Evolutionary conservation across 2,797 vertebrate species (phyloP), one percentile per base, ranked within the genome.

Genomic region (Aplochiton taeniatus): DNA sequence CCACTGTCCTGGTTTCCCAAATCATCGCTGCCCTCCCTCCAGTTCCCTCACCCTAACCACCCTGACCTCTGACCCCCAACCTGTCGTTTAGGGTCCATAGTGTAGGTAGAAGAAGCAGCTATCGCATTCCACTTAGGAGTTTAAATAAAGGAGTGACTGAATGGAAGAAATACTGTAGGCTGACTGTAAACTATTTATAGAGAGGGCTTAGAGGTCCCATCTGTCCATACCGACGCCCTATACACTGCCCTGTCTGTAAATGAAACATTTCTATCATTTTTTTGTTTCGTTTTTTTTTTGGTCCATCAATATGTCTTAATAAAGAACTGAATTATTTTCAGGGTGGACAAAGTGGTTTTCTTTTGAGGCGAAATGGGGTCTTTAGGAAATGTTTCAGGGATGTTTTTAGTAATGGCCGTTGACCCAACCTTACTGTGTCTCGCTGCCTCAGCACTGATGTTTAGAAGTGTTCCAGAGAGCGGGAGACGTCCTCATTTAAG

Each of bases 131-230:
- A 31, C 31, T 31, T 31, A 31, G 31, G 31, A 31, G 46, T 73
- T 58, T 52, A 57, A 55, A 71, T 73, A 53, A 66, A 69, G 50
- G 68, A 69, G 64, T 69, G 19, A 69, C 73, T 73, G 69, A 81
- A 74, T 63, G 61, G 65, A 67, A 77, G 16, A 71, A 49, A 72
- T 66, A 60, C 74, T 42, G 20, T 51, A 58, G 31, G 73, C 68
- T 87, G 71, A 87, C 65, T 59, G 45, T 63, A 46, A 31, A 17
- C 56, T 31, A 31, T 87, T 87, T 87, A 89, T 85, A 72, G 70
- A 72, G 60, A 83, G 57, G 50, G 46, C 20, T 55, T 74, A 57
- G 68, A 63, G 72, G 61, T 61, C 42, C 13, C 60, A 64, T 61
- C 50, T 70, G 73, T 83, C 68, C 78, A 68, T 72, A 81, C 75